A percentile compares a stretch with the other conserved stretches of the same genome.
Conservation (phyloP, 2,797 vertebrate species). For the Lemur catta region DNA sequence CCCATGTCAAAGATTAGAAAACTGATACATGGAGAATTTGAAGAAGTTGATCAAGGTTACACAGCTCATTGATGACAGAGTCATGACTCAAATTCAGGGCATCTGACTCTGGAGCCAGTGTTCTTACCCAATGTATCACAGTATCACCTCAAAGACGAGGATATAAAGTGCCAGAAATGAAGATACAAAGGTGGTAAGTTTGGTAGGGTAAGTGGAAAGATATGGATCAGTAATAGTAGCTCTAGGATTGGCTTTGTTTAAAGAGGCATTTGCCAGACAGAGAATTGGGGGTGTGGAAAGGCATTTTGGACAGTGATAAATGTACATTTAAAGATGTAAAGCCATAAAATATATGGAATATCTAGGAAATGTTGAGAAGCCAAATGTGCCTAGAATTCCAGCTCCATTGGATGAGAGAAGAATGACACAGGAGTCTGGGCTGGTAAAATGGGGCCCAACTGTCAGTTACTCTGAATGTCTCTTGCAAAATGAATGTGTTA, state of each 20-base stretch:
- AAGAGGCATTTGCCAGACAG: neutral
- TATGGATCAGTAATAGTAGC: neutral
- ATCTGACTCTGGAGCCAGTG: neutral
- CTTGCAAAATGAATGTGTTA: neutral
- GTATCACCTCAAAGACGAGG: neutral
- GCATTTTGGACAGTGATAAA: neutral
- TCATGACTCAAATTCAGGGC: neutral
- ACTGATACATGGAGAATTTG: neutral
- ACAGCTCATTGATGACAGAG: neutral
- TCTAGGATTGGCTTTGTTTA: neutral
- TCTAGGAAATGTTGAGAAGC: neutral
- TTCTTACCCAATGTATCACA: neutral
- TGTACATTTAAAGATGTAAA: neutral
- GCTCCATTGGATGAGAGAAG: neutral
- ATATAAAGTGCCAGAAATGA: neutral
- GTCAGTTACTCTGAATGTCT: neutral
- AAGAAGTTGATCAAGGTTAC: neutral
- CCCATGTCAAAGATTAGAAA: neutral
- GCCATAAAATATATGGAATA: neutral
- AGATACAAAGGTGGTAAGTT: neutral
- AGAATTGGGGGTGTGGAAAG: neutral
- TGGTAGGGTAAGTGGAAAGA: neutral
- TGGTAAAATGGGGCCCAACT: neutral
- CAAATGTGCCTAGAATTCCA: neutral
- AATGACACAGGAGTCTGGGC: neutral